A percentile compares a stretch with the other conserved stretches of the same genome.
These are phyloP conservation scores for Euwallacea fornicatus DNA, from an alignment of 1,140 invertebrate species.

Conservation along the genomic window DNA sequence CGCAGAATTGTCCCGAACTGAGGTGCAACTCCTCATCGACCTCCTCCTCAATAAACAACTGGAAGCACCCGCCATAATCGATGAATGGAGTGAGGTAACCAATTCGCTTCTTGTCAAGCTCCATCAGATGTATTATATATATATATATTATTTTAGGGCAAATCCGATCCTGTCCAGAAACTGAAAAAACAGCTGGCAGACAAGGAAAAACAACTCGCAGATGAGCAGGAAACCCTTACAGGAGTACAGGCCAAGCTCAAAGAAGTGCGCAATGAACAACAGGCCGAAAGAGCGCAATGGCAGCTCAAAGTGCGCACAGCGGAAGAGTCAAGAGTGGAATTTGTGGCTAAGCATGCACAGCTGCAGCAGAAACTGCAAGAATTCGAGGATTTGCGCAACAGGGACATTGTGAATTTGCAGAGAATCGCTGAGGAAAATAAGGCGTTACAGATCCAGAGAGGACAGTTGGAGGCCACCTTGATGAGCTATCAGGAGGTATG, in stretches of 20 bases:
- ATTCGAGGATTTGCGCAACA: conserved; percentile 62
- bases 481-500: conserved; percentile 43
- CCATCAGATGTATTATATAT: background rate
- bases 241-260: conserved; percentile 74
- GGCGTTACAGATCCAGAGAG: conserved; percentile 58
- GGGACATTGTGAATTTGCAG: conserved; percentile 59
- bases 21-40: conserved; percentile 87
- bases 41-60: conserved; percentile 83
- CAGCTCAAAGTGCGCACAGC: conserved; percentile 59
- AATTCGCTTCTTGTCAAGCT: background rate
- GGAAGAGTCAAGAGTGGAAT: conserved; percentile 58
- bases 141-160: conserved; percentile 58
- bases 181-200: conserved; percentile 84
- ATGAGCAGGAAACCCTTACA: conserved; percentile 70
- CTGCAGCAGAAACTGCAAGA: conserved; percentile 47
- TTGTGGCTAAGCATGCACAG: conserved; percentile 37
- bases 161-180: conserved; percentile 80
- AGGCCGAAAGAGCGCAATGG: conserved; percentile 63
- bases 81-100: conserved; percentile 81
- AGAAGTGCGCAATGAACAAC: conserved; percentile 74
- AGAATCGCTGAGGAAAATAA: conserved; percentile 61
- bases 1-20: conserved; percentile 77
- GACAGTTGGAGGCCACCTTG: conserved; percentile 59
- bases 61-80: conserved; percentile 70
- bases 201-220: conserved; percentile 71